These are phyloP conservation scores for Notocelia uddmanniana DNA, from an alignment of 2,888 invertebrate genomes.

Conservation along the genomic window DNA sequence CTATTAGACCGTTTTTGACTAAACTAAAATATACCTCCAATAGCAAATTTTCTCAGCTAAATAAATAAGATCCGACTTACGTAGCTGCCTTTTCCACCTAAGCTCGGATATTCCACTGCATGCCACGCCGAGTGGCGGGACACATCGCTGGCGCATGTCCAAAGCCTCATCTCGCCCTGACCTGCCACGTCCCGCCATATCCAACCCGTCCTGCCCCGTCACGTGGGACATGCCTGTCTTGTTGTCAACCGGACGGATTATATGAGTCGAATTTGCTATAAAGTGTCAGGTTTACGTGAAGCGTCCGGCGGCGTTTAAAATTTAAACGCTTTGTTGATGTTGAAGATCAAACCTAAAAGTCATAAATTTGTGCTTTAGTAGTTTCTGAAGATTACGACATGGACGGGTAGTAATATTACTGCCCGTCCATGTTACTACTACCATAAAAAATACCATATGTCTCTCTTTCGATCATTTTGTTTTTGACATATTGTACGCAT, in stretches of 20 bases:
- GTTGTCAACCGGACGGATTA: slow-evolving; percentile 51
- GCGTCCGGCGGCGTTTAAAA: slow-evolving; percentile 37
- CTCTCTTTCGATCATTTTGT: neutral
- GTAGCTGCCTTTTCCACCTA: slow-evolving; percentile 59
- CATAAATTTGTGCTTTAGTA: slow-evolving; percentile 34
- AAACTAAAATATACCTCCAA: slow-evolving; percentile 14
- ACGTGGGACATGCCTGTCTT: slow-evolving; percentile 56
- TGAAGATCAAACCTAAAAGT: slow-evolving; percentile 17
- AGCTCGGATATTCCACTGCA: slow-evolving; percentile 63
- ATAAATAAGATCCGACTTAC: slow-evolving; percentile 63
- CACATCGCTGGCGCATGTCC: slow-evolving; percentile 70
- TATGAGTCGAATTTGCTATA: slow-evolving; percentile 59
- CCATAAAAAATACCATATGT: too few species aligned
- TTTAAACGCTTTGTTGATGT: slow-evolving; percentile 36
- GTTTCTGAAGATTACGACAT: slow-evolving; percentile 19
- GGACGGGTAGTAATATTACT: neutral
- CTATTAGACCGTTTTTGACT: too few species aligned
- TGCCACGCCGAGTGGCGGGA: slow-evolving; percentile 57
- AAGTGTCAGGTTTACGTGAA: slow-evolving; percentile 50
- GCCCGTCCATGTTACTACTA: too few species aligned
- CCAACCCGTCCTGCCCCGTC: slow-evolving; percentile 54
- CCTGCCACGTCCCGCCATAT: slow-evolving; percentile 53
- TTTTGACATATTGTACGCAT: neutral
- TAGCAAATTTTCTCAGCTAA: slow-evolving; percentile 54
- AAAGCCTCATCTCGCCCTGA: slow-evolving; percentile 58